Conservation (phyloP, 2,113 vertebrate species). For the Myiagra hebetior region DNA sequence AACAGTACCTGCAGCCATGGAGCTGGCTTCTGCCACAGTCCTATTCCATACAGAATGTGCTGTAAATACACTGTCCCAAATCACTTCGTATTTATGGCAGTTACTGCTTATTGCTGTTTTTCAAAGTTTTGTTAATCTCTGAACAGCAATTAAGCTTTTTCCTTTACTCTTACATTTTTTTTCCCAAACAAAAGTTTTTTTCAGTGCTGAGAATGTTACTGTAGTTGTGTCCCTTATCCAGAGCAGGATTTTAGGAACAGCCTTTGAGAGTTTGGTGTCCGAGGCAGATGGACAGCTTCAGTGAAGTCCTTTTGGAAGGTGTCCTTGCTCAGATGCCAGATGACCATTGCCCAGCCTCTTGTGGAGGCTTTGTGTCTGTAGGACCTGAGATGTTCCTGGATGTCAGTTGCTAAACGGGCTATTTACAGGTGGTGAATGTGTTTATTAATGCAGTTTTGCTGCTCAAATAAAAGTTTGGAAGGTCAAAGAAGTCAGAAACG, state of each 20-base stretch:
- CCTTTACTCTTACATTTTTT: background rate
- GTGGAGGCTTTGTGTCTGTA: background rate
- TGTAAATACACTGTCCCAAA: background rate
- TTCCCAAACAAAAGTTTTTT: background rate
- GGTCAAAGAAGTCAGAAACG: background rate
- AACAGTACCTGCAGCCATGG: background rate
- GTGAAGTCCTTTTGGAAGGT: background rate
- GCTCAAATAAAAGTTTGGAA: background rate
- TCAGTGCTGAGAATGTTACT: background rate
- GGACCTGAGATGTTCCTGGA: background rate
- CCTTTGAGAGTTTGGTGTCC: background rate
- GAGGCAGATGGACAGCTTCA: background rate
- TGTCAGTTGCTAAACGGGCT: background rate
- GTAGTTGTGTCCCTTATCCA: background rate
- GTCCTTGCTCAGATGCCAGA: background rate
- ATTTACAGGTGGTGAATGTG: background rate
- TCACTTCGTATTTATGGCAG: background rate
- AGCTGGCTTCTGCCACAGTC: background rate
- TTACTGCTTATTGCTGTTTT: background rate
- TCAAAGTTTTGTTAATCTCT: background rate
- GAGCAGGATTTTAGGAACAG: background rate
- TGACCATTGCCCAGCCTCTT: fast-evolving
- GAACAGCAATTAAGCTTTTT: background rate
- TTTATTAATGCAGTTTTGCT: background rate
- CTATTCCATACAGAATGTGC: background rate